Base-by-base conservation (phyloP, 2,113 vertebrate species). In the Empidonax alnorum region DNA sequence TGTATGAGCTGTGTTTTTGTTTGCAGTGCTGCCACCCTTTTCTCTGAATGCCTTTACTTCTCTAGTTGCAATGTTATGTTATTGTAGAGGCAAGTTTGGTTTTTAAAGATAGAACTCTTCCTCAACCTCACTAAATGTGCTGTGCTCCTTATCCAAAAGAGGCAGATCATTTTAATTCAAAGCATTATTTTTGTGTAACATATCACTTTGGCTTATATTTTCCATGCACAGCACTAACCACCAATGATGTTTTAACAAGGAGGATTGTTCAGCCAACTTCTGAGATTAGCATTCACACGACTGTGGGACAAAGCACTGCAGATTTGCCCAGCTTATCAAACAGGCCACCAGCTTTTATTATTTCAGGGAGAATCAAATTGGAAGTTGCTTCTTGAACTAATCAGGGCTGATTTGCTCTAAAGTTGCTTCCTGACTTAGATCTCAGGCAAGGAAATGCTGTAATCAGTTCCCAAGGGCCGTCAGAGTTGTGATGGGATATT, bases 341-440 rank as follows among this genome's bases (percentile, higher is more conserved):
- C 6, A 9, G 88, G 56, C 79, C 87, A 96, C 85, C 62, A 82
- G 86, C 92, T 93, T 94, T 93, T 94, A 93, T 94, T 96, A 94
- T 96, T 94, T 89, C 90, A 89, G 88, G 62, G 94, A 89, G 90
- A 93, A 92, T 95, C 52, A 95, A 96, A 96, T 66, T 94, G 93
- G 93, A 93, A 90, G 82, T 90, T 93, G 83, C n/a, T 94, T 90
- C 94, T 96, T 95, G 95, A 95, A 71, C 93, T 96, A 96, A 96
- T 95, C 96, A 96, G 84, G 69, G 66, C 80, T 97, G 92, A 96
- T 97, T 97, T 95, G 83, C 90, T 96, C 90, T 90, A 72, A 96
- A 92, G 94, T 97, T 96, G 93, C 72, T 96, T 97, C 94, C 96
- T 97, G 96, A 94, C 94, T 96, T 95, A 94, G 78, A 88, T 95